Evolutionary conservation across 2,113 vertebrate species (phyloP).

Genomic region (Cacatua alba): DNA sequence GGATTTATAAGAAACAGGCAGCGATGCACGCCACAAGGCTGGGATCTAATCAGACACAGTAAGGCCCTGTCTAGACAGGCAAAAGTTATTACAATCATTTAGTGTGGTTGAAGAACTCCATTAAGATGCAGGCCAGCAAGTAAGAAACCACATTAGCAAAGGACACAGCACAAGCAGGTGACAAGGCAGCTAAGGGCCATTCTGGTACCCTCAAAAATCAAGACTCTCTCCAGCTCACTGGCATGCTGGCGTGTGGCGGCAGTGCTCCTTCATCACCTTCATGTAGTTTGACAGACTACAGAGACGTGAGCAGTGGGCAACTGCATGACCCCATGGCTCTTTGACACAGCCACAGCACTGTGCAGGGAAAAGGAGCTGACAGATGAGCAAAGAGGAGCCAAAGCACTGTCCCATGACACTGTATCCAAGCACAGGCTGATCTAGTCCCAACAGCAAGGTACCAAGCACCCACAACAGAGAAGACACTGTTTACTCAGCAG

Average conservation of each 20-base stretch:
- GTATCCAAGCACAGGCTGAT: not conserved
- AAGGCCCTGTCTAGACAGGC: conserved; percentile 69
- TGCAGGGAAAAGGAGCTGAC: not conserved
- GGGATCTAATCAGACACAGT: conserved; percentile 56
- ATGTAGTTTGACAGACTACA: accelerated
- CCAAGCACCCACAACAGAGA: not conserved
- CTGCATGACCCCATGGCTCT: accelerated
- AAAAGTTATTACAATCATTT: conserved; percentile 61
- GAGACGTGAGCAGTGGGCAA: accelerated
- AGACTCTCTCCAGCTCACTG: accelerated
- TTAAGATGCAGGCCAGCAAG: conserved; percentile 37
- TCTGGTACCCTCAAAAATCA: not conserved
- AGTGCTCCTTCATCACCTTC: accelerated
- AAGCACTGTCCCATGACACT: not conserved
- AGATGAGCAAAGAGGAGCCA: not conserved
- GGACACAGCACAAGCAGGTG: not conserved
- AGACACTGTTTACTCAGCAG: not conserved
- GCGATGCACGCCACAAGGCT: conserved; percentile 17
- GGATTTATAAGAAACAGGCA: conserved; percentile 53
- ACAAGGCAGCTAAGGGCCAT: not conserved
- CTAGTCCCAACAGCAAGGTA: not conserved
- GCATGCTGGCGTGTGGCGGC: accelerated
- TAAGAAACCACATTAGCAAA: conserved; percentile 4
- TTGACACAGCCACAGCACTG: not conserved
- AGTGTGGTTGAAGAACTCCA: conserved; percentile 50